Evolutionary conservation across 2,888 invertebrate genomes (phyloP), one percentile per base, ranked within the genome.

Genomic region (Cheilosia vernalis): DNA sequence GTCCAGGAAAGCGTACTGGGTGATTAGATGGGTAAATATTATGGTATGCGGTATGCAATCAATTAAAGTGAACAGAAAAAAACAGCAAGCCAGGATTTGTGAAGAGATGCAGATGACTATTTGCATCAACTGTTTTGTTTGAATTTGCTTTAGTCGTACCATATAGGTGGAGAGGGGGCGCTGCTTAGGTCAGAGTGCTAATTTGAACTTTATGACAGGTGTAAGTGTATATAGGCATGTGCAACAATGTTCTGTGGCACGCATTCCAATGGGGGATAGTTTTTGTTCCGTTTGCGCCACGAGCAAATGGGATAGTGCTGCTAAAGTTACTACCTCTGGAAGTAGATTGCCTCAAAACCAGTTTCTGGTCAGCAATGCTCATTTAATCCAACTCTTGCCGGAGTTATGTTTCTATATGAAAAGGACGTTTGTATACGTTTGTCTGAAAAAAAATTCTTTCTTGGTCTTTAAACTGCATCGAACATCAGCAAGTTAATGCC

Each of bases 1-100:
- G 66, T 66, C 49, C 63, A 70, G 27, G 47, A 66, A 66, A 61
- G 55, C 61, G 70, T 61, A 82, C 77, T 66, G 70, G 58, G 66
- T 82, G 82, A 82, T 82, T 82, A 72, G 82, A 78, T 66, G 78
- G 55, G 72, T 78, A 82, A 82, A 82, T 78, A 78, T 78, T 78
- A 72, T 78, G 82, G 53, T 53, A 60, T 82, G 60, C 53, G 70
- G 78, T 72, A 61, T 77, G 61, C 82, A 66, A 82, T 77, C 70
- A 78, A 82, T 78, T 82, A 82, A 70, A 76, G 51, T 51, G 63
- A 69, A 77, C 60, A 82, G 40, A 72, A 78, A 53, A 10, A 37
- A 53, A 61, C 4, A 3, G 53, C 17, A 21, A 60, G 19, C 15
- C 13, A 64, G 40, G 42, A 69, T 51, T 63, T 61, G 37, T 37